Evolutionary conservation across 1,140 invertebrate genomes (phyloP).

Genomic region (Melitaea cinxia): DNA sequence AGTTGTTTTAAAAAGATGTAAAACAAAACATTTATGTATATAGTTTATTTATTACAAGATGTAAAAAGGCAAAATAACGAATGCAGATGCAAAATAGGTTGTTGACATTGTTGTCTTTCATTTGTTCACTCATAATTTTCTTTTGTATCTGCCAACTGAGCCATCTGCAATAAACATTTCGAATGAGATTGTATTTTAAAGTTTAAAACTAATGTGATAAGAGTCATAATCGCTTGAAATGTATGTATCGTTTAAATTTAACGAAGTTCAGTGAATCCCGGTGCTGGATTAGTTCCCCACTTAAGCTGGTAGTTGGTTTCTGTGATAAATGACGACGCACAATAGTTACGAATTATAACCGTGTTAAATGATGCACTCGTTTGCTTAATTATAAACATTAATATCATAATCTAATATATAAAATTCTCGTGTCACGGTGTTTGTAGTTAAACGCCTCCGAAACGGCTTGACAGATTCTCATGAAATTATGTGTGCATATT

Average conservation of each 20-base stretch:
- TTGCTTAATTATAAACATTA: neutral
- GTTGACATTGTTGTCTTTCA: slow-evolving; percentile 18
- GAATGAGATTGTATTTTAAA: neutral
- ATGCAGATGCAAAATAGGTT: neutral
- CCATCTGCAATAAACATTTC: slow-evolving; percentile 2
- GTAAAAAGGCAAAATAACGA: neutral
- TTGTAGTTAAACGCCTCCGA: too few species aligned
- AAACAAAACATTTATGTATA: neutral
- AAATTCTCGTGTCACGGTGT: too few species aligned
- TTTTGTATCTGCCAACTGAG: slow-evolving; percentile 4
- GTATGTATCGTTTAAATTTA: slow-evolving; percentile 29
- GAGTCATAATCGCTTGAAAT: neutral
- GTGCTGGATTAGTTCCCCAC: slow-evolving; percentile 34
- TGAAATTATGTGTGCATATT: too few species aligned
- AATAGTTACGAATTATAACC: slow-evolving; percentile 12
- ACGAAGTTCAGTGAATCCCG: slow-evolving; percentile 29
- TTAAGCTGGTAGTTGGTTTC: slow-evolving; percentile 38
- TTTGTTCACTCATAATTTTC: slow-evolving; percentile 11
- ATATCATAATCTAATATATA: neutral
- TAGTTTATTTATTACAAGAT: neutral
- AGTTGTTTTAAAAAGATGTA: neutral
- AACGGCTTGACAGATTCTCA: too few species aligned
- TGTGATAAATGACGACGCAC: slow-evolving; percentile 33
- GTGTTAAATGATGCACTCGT: neutral
- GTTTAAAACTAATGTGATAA: neutral